phyloP scores from a whole-genome alignment of 2,888 invertebrate species.

The Polylopha cassiicola region DNA sequence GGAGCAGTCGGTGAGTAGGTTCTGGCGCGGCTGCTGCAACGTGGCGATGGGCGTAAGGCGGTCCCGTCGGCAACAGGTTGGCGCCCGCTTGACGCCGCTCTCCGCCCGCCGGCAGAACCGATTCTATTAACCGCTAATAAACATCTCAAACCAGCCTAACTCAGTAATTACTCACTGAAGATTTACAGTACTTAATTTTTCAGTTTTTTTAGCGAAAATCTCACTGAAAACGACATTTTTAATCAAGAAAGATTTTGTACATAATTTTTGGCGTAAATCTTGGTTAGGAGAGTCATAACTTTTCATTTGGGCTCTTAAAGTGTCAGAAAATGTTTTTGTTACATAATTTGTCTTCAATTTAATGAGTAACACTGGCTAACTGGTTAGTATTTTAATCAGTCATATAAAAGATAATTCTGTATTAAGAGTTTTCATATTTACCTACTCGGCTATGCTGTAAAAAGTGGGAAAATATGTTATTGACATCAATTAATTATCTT shows the following conservation, averaged over 20 bases:
- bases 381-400: not conserved
- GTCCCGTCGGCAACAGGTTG: conserved; percentile 73
- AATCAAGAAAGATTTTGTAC: conserved; percentile 25
- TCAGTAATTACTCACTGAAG: conserved; percentile 54
- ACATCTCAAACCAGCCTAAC: conserved; percentile 52
- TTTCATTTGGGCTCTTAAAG: conserved; percentile 27
- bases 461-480: no score
- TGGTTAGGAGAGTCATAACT: conserved; percentile 24
- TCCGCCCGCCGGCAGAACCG: conserved; percentile 50
- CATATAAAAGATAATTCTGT: not conserved
- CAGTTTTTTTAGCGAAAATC: conserved; percentile 37
- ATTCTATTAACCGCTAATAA: conserved; percentile 67
- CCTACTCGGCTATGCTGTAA: no score
- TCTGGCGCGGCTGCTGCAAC: conserved; percentile 30
- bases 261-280: conserved; percentile 13
- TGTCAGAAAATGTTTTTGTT: conserved; percentile 15
- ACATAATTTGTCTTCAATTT: not conserved
- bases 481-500: no score
- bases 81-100: conserved; percentile 42
- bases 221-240: conserved; percentile 40
- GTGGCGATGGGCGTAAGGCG: conserved; percentile 72
- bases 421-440: no score
- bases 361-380: conserved; percentile 4
- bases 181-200: conserved; percentile 55
- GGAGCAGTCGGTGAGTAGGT: conserved; percentile 25